phyloP scores from a whole-genome alignment of 2,113 vertebrate genomes.

The Thymallus thymallus region DNA sequence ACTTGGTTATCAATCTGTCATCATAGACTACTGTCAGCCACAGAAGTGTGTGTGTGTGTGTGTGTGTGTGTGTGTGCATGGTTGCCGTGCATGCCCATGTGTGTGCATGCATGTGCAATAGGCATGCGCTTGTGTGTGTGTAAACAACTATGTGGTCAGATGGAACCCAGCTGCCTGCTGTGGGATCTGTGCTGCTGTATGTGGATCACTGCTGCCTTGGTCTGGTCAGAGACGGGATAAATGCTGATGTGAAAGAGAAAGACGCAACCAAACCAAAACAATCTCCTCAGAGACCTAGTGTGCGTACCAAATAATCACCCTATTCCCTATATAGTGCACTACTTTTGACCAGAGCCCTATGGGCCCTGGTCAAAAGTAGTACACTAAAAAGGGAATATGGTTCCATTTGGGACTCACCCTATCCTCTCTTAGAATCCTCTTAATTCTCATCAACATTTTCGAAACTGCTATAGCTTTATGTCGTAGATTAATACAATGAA shows the following conservation, averaged over 20 bases:
- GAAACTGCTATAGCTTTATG: no score
- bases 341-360: no score
- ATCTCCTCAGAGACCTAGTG: background rate
- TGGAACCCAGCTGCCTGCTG: conserved; percentile 15
- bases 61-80: conserved; percentile 2
- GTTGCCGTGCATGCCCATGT: background rate
- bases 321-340: background rate
- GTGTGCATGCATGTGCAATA: background rate
- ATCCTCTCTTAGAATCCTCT: no score
- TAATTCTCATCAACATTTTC: no score
- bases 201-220: conserved; percentile 51
- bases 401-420: no score
- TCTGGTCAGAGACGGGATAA: conserved; percentile 45
- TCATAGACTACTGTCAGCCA: background rate
- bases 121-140: background rate
- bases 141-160: conserved; percentile 4
- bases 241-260: background rate
- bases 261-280: background rate
- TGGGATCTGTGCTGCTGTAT: conserved; percentile 21
- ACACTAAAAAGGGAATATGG: no score
- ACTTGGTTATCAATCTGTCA: background rate
- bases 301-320: no score
- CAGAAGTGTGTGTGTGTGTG: background rate
- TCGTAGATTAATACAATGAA: no score
- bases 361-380: no score